A percentile compares a stretch with the other conserved stretches of the same genome.
Evolutionary conservation across 1,140 invertebrate genomes (phyloP).

Genomic region (Drosophila parabipectinata): DNA sequence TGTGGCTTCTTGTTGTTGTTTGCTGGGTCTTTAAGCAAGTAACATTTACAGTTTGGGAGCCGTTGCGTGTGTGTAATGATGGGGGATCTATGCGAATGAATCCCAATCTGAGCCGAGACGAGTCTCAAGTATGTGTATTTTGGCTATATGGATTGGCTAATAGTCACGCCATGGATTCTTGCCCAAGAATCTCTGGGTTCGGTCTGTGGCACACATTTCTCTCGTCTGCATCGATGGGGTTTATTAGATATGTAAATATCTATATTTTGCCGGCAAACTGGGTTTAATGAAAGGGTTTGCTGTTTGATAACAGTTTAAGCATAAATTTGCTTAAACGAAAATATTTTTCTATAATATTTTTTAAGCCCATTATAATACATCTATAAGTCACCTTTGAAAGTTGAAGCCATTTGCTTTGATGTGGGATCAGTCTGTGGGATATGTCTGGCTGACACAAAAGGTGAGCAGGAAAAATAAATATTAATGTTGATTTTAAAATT

Average conservation of each 20-base stretch:
- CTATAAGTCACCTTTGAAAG: background rate
- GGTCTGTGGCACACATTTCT: conserved; percentile 25
- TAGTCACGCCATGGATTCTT: conserved; percentile 47
- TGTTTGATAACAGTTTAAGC: background rate
- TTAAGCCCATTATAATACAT: background rate
- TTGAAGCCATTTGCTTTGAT: background rate
- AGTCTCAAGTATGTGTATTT: conserved; percentile 36
- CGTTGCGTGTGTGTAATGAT: conserved; percentile 72
- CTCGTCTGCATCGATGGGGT: background rate
- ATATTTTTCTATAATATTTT: background rate
- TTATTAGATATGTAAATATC: conserved; percentile 27
- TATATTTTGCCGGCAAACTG: background rate
- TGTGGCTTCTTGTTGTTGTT: conserved; percentile 8
- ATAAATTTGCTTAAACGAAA: background rate
- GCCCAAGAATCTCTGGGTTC: conserved; percentile 21
- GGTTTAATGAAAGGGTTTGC: conserved; percentile 21
- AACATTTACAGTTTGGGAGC: conserved; percentile 76
- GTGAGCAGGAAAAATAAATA: conserved; percentile 19
- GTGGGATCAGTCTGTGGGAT: background rate
- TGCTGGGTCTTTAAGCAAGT: conserved; percentile 50
- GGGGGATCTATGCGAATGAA: conserved; percentile 65
- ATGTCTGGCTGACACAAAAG: conserved; percentile 14
- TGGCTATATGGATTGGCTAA: conserved; percentile 38
- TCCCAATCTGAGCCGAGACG: conserved; percentile 14
- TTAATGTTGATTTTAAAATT: conserved; percentile 17